A percentile compares a stretch with the other conserved stretches of the same genome.
Conservation (phyloP, 1,140 invertebrate genomes). For the Elymnias hypermnestra region DNA sequence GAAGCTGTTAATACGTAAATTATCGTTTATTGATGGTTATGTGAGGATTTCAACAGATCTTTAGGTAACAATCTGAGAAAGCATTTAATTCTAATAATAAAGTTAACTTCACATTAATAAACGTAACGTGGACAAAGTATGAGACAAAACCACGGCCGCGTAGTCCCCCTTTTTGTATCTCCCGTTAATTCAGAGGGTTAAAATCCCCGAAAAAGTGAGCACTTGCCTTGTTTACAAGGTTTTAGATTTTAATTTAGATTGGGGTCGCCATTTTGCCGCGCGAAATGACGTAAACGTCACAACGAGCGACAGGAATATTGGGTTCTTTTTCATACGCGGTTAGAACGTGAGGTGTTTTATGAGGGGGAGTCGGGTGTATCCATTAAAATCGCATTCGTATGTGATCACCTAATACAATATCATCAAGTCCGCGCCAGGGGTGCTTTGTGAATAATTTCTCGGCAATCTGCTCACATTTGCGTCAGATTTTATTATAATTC, state of each 20-base stretch:
- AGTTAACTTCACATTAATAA: slow-evolving; percentile 40
- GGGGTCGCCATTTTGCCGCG: slow-evolving; percentile 42
- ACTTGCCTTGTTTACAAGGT: slow-evolving; percentile 78
- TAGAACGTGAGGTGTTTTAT: slow-evolving; percentile 28
- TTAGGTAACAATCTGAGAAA: no score
- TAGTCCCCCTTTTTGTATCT: slow-evolving; percentile 54
- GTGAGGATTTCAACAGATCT: no score
- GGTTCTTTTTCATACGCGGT: slow-evolving; percentile 32
- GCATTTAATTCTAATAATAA: no score
- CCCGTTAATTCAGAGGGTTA: slow-evolving; percentile 74
- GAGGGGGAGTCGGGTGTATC: slow-evolving; percentile 50
- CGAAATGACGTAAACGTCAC: slow-evolving; percentile 49
- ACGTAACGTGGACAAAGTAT: slow-evolving; percentile 29
- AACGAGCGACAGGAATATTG: slow-evolving; percentile 31
- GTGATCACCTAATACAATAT: slow-evolving; percentile 77
- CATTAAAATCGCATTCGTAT: slow-evolving; percentile 77
- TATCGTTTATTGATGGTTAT: no score
- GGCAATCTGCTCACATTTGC: slow-evolving; percentile 68
- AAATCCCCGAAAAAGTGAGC: slow-evolving; percentile 78
- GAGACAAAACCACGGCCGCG: slow-evolving; percentile 45
- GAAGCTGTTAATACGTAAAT: no score
- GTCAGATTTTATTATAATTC: slow-evolving; percentile 60
- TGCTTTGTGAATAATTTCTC: slow-evolving; percentile 72
- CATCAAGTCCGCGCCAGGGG: slow-evolving; percentile 65
- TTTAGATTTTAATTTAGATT: slow-evolving; percentile 79